Percentiles rank a stretch among this genome's conserved stretches.
phyloP scores from a whole-genome alignment of 2,888 invertebrate species.

The Cinara cedri region DNA sequence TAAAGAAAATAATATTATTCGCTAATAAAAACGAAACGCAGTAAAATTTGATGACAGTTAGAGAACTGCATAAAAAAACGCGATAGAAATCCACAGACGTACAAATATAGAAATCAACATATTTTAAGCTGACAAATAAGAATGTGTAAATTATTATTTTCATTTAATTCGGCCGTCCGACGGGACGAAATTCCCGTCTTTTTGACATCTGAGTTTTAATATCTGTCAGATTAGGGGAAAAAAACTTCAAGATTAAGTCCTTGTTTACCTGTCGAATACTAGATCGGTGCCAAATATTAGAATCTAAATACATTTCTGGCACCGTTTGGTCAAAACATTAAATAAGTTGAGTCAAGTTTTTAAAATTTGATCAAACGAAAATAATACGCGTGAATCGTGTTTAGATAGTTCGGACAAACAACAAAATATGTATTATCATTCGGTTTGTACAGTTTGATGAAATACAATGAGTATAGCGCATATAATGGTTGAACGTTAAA shows the following conservation, averaged over 20 bases:
- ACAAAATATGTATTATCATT: too few species aligned
- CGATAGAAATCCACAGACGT: too few species aligned
- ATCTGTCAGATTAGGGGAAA: not conserved
- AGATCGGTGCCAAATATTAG: conserved; percentile 30
- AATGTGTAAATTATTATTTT: too few species aligned
- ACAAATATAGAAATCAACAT: not conserved
- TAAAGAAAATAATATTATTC: too few species aligned
- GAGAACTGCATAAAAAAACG: too few species aligned
- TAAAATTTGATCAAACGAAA: not conserved
- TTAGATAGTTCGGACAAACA: not conserved
- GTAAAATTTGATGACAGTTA: too few species aligned
- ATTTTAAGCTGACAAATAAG: conserved; percentile 9
- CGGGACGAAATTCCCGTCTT: not conserved
- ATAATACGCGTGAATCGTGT: not conserved
- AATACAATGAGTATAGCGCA: too few species aligned
- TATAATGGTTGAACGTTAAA: too few species aligned
- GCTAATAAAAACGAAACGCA: too few species aligned
- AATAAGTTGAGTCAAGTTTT: conserved; percentile 26
- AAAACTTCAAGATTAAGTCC: conserved; percentile 1
- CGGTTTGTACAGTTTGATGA: not conserved
- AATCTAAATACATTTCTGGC: conserved; percentile 30
- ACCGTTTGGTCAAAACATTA: conserved; percentile 16
- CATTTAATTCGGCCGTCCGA: conserved; percentile 5
- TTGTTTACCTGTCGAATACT: conserved; percentile 2
- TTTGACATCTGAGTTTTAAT: conserved; percentile 11